Evolutionary conservation across 2,797 vertebrate species (phyloP), one percentile per base, ranked within the genome.

Genomic region (Hylomyscus alleni): DNA sequence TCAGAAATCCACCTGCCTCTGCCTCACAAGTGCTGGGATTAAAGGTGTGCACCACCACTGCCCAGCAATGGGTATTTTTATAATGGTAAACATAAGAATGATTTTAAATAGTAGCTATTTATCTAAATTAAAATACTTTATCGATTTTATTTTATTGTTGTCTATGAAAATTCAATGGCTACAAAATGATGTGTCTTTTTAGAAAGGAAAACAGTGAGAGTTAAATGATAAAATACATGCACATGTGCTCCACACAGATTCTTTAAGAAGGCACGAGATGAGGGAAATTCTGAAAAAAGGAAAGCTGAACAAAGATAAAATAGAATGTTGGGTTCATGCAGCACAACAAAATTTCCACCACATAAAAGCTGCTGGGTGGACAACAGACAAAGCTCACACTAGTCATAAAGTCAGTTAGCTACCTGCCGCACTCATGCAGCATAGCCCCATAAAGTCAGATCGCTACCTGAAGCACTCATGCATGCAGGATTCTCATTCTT

Each of bases 271-370:
- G 20, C 15, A 80, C 15, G 90, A 77, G 37, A 1, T n/a, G 29
- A 82, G 20, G 80, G 29, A 89, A 37, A 60, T 75, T 69, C 54
- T 90, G 6, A 67, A 85, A 37, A 72, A n/a, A 93, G 15, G 81
- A 96, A 86, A 93, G 15, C 14, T 96, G 29, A 24, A 93, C 22
- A 67, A 87, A 91, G 24, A 10, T 34, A 93, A 95, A 94, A 76
- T 50, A 75, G 87, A 62, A 1, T 80, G 34, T 3, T 82, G 37
- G 52, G 77, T 22, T 80, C 58, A 69, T 95, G 88, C 50, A 90
- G 9, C 37, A 47, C 26, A 62, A 94, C 34, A 78, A 60, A 81
- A 67, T n/a, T 75, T 14, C 3, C 31, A 4, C 4, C n/a, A 93
- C 14, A 62, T 60, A 80, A 73, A 58, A 82, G 29, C 26, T 85